These are phyloP conservation scores for Hyles lineata DNA, from an alignment of 2,888 invertebrate genomes.

Conservation along the genomic window DNA sequence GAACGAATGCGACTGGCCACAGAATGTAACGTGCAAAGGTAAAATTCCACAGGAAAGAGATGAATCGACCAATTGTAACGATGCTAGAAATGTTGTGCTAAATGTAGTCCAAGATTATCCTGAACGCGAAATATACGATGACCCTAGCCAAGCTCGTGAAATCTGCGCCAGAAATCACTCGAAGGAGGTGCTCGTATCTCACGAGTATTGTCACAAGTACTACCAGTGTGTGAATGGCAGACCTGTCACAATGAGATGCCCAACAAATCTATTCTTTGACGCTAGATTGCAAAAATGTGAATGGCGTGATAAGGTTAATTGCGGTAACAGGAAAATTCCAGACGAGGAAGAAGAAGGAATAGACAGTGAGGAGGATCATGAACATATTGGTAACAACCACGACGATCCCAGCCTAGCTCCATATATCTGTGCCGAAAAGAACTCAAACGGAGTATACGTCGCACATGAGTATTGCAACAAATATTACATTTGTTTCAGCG, in stretches of 20 bases:
- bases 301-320: constrained; percentile 28
- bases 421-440: constrained; percentile 23
- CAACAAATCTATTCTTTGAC: constrained; percentile 12
- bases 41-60: constrained; percentile 38
- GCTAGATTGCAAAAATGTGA: constrained; percentile 17
- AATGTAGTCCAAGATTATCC: constrained; percentile 21
- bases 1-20: constrained; percentile 52
- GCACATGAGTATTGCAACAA: constrained; percentile 28
- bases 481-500: constrained; percentile 27
- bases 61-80: constrained; percentile 3
- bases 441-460: constrained; percentile 10
- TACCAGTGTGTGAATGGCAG: constrained; percentile 28
- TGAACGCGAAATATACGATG: constrained; percentile 1
- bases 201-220: constrained; percentile 32
- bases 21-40: constrained; percentile 51
- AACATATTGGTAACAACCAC: neutral
- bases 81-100: neutral
- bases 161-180: constrained; percentile 35
- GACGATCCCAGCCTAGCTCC: constrained; percentile 16
- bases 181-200: constrained; percentile 32
- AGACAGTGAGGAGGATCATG: neutral
- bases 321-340: constrained; percentile 27
- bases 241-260: constrained; percentile 18
- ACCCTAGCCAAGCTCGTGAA: constrained; percentile 30
- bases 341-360: constrained; percentile 25